Conservation (phyloP, 2,797 vertebrate genomes). For the Periparus ater region DNA sequence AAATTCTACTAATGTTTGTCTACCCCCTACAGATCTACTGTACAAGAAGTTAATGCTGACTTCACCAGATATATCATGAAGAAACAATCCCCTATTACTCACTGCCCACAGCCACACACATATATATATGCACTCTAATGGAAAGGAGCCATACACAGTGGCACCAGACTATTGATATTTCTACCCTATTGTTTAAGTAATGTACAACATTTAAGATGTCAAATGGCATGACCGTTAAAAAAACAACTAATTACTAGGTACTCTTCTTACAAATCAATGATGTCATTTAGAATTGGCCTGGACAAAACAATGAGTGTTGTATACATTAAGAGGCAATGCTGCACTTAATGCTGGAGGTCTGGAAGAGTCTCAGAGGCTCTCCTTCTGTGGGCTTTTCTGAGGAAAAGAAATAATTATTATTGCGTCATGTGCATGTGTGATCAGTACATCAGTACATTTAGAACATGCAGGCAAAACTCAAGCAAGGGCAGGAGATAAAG, state of each 20-base stretch:
- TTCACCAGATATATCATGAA: constrained; percentile 46
- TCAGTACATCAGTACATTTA: neutral
- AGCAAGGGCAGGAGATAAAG: neutral
- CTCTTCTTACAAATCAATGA: constrained; percentile 59
- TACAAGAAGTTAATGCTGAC: constrained; percentile 49
- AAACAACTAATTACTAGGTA: constrained; percentile 35
- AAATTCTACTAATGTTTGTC: constrained; percentile 39
- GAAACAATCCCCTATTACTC: constrained; percentile 42
- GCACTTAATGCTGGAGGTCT: neutral
- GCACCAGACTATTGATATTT: constrained; percentile 71
- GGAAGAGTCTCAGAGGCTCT: neutral
- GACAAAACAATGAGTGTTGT: neutral
- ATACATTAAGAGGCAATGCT: neutral
- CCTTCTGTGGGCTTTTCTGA: neutral
- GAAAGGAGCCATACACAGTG: constrained; percentile 47
- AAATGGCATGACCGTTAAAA: constrained; percentile 22
- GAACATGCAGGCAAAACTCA: neutral
- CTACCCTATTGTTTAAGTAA: constrained; percentile 40
- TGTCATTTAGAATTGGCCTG: constrained; percentile 11
- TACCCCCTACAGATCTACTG: constrained; percentile 26
- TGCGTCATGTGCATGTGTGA: neutral
- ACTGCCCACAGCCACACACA: constrained; percentile 4
- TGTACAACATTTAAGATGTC: constrained; percentile 52
- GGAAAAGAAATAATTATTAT: neutral
- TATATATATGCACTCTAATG: constrained; percentile 47